These are phyloP conservation scores for Drosophila putrida DNA, from an alignment of 2,888 invertebrate species.

Conservation along the genomic window DNA sequence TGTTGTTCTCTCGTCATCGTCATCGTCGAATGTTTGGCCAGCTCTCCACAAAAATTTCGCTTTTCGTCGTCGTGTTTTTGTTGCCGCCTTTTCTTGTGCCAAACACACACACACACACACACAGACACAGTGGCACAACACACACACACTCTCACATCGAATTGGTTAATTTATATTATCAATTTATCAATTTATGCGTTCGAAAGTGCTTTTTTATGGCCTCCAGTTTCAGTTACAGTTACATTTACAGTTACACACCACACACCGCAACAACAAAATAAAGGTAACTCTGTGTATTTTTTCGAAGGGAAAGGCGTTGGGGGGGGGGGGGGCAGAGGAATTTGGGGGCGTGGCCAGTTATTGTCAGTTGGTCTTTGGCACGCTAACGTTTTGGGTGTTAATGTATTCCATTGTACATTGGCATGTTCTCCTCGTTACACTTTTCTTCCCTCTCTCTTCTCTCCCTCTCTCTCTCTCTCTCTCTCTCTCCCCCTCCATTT, in stretches of 20 bases:
- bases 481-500: not conserved
- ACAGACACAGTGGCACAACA: conserved; percentile 32
- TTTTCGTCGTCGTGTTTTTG: conserved; percentile 35
- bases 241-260: conserved; percentile 30
- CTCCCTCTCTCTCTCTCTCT: not conserved
- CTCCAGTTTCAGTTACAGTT: conserved; percentile 50
- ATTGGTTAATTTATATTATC: conserved; percentile 81
- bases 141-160: conserved; percentile 42
- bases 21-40: conserved; percentile 52
- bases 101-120: conserved; percentile 37
- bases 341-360: conserved; percentile 27
- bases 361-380: conserved; percentile 61
- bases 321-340: conserved; percentile 13
- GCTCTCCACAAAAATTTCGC: conserved; percentile 39
- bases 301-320: not conserved
- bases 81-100: conserved; percentile 47
- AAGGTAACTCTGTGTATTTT: conserved; percentile 3
- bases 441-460: not conserved
- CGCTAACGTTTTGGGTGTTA: conserved; percentile 48
- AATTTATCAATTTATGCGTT: conserved; percentile 79
- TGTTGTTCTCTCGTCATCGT: conserved; percentile 38
- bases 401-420: conserved; percentile 38
- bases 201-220: conserved; percentile 76
- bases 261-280: conserved; percentile 3
- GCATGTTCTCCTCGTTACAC: not conserved